Evolutionary conservation across 2,797 vertebrate species (phyloP), one percentile per base, ranked within the genome.

Genomic region (Numenius phaeopus): DNA sequence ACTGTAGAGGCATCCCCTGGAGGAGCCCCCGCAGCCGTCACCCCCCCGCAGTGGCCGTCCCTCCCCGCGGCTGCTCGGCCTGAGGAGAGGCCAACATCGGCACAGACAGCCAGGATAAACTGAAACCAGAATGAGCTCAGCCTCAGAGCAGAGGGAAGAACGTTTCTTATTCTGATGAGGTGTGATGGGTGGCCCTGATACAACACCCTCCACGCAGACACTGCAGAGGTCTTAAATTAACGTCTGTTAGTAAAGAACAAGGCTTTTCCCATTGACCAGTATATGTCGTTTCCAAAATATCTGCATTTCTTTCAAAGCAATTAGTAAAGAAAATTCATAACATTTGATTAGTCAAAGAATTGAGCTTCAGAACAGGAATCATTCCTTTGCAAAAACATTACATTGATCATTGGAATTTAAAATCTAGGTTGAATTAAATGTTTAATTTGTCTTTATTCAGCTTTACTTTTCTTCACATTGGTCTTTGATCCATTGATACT

Each of bases 31-130:
- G 3, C 18, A 9, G 32, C 14, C 4, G 19, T 14, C 39, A 29
- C 59, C 44, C 8, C 5, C n/a, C 27, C 15, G 1, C 2, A 3
- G 26, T 13, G 20, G 21, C 30, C 7, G 0, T 23, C 30, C 32
- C 16, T 42, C 50, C 69, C 58, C 11, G 39, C 14, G 10, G 69
- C 86, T 8, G 49, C 40, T 13, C 23, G 0, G 2, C 2, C 52
- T 19, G 30, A 46, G 30, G 16, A 27, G 37, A 32, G 46, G 46
- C 27, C 64, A 22, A 14, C 12, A 14, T 17, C 26, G 44, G 70
- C 19, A 49, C 34, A 40, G 46, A 14, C 27, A 22, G 8, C 11
- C 18, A 34, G 47, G 40, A 21, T 11, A 29, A 67, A 21, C 11
- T 30, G 21, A 40, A 44, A 39, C 15, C n/a, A 46, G 30, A 75